A percentile compares a stretch with the other conserved stretches of the same genome.
Evolutionary conservation across 2,113 vertebrate genomes (phyloP).

Genomic region (Spheniscus mendiculus): DNA sequence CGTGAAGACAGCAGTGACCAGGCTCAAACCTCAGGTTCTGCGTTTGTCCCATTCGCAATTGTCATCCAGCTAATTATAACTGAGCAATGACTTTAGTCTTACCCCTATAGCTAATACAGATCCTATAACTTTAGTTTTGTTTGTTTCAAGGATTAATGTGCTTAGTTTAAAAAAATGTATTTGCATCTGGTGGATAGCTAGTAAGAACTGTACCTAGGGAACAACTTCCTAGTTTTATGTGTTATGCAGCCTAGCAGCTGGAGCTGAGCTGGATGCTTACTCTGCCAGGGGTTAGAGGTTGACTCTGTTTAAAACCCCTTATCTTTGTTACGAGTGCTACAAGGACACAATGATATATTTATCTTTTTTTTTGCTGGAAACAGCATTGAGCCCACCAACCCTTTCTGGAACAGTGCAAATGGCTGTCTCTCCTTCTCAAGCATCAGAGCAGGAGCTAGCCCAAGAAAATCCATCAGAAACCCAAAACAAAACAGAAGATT

Average conservation of each 20-base stretch:
- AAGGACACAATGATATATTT: not conserved
- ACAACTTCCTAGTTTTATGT: not conserved
- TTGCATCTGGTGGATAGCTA: not conserved
- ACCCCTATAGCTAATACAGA: not conserved
- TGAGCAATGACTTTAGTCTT: not conserved
- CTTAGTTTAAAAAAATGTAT: not conserved
- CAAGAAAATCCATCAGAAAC: not conserved
- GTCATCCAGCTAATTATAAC: not conserved
- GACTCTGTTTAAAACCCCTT: not conserved
- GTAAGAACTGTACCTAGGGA: not conserved
- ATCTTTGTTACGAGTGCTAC: not conserved
- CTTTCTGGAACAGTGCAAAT: not conserved
- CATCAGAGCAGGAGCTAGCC: not conserved
- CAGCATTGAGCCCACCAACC: rapidly evolving
- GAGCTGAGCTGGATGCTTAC: not conserved
- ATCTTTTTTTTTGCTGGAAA: not conserved
- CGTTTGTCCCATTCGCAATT: not conserved
- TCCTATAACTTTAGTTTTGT: not conserved
- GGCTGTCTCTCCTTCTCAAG: not conserved
- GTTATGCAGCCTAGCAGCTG: not conserved
- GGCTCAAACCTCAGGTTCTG: not conserved
- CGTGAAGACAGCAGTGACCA: not conserved
- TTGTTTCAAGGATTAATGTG: not conserved
- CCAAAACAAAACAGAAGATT: not conserved
- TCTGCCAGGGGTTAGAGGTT: not conserved